phyloP scores from a whole-genome alignment of 2,113 vertebrate species.

The Stercorarius parasiticus region DNA sequence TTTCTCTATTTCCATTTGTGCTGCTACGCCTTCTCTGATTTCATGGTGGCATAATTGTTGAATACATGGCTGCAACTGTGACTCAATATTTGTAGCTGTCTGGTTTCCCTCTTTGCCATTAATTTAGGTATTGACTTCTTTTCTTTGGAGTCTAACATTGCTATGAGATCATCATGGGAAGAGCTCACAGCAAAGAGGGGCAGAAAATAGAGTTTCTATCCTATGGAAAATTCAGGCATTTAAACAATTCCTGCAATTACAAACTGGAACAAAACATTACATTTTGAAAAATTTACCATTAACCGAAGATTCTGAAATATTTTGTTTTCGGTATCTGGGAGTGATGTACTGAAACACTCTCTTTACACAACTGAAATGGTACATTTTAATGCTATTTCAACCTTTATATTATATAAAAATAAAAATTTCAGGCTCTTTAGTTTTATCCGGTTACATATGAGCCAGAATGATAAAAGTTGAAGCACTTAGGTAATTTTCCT shows the following conservation, averaged over 20 bases:
- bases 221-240: background rate
- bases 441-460: background rate
- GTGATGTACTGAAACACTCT: background rate
- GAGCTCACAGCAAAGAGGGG: background rate
- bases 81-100: background rate
- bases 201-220: background rate
- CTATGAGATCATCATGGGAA: background rate
- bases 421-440: background rate
- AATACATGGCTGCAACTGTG: background rate
- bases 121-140: constrained; percentile 17
- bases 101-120: background rate
- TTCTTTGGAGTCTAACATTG: background rate
- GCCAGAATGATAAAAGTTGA: background rate
- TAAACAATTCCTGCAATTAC: background rate
- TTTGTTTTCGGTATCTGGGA: background rate
- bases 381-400: background rate
- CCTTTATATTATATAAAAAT: background rate
- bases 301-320: background rate
- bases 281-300: background rate
- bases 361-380: background rate
- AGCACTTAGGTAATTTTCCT: background rate
- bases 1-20: background rate
- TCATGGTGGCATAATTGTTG: background rate
- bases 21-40: background rate
- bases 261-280: background rate